Conservation (phyloP, 2,113 vertebrate species). For the Cavia porcellus region DNA sequence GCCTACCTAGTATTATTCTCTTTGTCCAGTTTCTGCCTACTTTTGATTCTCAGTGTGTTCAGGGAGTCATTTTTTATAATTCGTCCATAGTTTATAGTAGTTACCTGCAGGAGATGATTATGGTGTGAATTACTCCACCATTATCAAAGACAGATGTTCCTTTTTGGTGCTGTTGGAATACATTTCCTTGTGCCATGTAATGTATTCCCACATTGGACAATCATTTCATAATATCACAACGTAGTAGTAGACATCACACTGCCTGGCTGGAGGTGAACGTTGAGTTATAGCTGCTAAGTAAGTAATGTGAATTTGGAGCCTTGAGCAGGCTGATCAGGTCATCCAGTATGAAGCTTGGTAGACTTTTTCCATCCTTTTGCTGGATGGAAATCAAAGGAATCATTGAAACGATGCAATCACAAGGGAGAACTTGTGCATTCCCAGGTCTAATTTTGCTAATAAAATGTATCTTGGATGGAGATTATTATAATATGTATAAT, state of each 20-base stretch:
- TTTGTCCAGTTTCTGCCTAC: not conserved
- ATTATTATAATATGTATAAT: constrained; percentile 5
- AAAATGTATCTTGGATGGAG: not conserved
- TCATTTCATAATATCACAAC: not conserved
- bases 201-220: not conserved
- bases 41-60: not conserved
- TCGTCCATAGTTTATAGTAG: not conserved
- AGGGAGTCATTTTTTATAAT: not conserved
- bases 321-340: not conserved
- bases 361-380: not conserved
- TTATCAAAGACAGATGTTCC: not conserved
- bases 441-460: constrained; percentile 34
- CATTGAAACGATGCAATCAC: not conserved
- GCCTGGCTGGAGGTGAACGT: no score
- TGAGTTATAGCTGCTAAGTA: not conserved
- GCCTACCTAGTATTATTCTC: not conserved
- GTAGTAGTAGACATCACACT: not conserved
- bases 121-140: constrained; percentile 5
- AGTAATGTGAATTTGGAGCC: constrained; percentile 1
- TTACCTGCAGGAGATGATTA: not conserved
- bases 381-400: constrained; percentile 10
- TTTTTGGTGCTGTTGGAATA: not conserved
- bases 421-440: not conserved
- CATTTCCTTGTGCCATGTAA: not conserved
- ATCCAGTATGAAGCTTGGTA: not conserved